phyloP scores from a whole-genome alignment of 2,797 vertebrate species.

The Pangasius sanitwongsei region DNA sequence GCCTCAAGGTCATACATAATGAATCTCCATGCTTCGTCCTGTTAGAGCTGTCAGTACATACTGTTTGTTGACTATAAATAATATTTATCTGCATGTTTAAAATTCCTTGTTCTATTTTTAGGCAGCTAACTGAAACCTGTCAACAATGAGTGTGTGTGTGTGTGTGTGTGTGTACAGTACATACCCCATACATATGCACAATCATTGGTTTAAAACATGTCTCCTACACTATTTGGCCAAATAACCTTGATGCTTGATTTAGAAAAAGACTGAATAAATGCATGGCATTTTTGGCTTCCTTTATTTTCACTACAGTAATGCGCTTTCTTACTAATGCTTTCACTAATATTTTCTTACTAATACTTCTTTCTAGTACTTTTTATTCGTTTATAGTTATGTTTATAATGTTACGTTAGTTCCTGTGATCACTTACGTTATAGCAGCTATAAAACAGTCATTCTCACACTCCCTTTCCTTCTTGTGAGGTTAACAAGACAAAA shows the following conservation, averaged over 20 bases:
- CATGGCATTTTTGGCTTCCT: not conserved
- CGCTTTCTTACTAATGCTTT: no score
- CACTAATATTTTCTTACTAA: no score
- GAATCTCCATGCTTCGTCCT: not conserved
- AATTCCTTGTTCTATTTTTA: not conserved
- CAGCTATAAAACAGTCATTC: not conserved
- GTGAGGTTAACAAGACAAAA: not conserved
- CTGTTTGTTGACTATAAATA: not conserved
- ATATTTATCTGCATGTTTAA: not conserved
- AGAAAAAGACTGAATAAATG: not conserved
- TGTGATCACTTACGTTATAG: not conserved
- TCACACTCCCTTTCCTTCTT: not conserved
- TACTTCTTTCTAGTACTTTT: no score
- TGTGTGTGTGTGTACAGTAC: not conserved
- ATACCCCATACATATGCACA: not conserved
- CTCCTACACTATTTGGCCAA: not conserved
- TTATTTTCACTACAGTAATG: not conserved
- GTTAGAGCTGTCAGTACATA: not conserved
- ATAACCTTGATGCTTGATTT: not conserved
- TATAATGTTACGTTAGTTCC: no score
- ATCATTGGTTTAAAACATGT: not conserved
- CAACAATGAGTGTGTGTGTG: not conserved
- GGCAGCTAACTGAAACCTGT: not conserved
- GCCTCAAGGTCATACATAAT: not conserved
- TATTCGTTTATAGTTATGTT: not conserved